A percentile compares a stretch with the other conserved stretches of the same genome.
phyloP scores from a whole-genome alignment of 2,888 invertebrate species.

The Flabesymbios commensalis region DNA sequence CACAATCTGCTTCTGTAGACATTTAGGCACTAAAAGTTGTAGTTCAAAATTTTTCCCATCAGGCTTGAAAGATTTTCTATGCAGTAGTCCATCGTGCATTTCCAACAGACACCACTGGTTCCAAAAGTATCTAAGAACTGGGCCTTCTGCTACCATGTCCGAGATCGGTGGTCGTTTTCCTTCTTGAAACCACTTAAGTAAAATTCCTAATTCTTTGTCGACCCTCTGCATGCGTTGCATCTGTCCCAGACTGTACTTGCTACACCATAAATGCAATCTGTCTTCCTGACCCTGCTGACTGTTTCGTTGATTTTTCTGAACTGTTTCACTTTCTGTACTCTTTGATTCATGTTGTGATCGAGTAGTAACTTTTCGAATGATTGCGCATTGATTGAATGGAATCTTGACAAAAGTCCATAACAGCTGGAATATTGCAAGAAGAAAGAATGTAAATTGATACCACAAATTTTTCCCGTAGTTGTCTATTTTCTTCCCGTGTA shows the following conservation, averaged over 20 bases:
- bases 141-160: neutral
- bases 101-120: neutral
- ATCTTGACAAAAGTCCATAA: too few relatives aligned
- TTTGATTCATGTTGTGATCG: too few relatives aligned
- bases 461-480: too few relatives aligned
- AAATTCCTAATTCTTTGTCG: neutral
- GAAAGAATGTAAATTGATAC: too few relatives aligned
- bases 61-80: constrained; percentile 4
- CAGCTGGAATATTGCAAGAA: too few relatives aligned
- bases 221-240: neutral
- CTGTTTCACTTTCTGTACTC: too few relatives aligned
- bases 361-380: too few relatives aligned
- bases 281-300: neutral
- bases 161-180: constrained; percentile 1
- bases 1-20: constrained; percentile 10
- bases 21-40: constrained; percentile 15
- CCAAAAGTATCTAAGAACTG: constrained; percentile 13
- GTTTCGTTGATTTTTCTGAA: too few relatives aligned
- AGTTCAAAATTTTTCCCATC: constrained; percentile 1
- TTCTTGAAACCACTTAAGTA: neutral
- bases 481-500: too few relatives aligned
- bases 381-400: too few relatives aligned
- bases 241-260: neutral
- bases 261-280: neutral
- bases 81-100: constrained; percentile 18